A percentile compares a stretch with the other conserved stretches of the same genome.
Evolutionary conservation across 2,797 vertebrate species (phyloP).

Genomic region (Xenops minutus): DNA sequence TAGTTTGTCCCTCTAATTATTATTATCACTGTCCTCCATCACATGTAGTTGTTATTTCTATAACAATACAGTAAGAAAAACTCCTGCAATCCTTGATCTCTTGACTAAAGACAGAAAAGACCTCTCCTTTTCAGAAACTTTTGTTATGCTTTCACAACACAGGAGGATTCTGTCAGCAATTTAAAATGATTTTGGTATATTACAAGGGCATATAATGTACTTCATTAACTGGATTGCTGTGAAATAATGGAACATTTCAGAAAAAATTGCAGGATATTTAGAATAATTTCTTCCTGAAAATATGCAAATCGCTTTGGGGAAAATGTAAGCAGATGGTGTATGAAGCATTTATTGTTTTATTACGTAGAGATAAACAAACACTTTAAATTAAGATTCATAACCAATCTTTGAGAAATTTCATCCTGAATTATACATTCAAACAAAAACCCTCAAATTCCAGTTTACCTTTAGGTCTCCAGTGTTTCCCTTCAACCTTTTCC

Average conservation of each 20-base stretch:
- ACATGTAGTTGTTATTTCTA: neutral
- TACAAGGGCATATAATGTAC: constrained; percentile 33
- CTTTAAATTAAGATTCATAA: constrained; percentile 63
- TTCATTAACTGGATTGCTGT: constrained; percentile 56
- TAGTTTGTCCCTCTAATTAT: neutral
- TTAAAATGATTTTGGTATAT: constrained; percentile 43
- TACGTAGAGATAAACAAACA: constrained; percentile 67
- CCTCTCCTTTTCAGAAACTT: neutral
- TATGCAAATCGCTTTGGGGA: constrained; percentile 42
- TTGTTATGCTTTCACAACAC: constrained; percentile 20
- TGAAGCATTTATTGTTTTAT: constrained; percentile 64
- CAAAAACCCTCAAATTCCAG: neutral
- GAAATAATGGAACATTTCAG: constrained; percentile 65
- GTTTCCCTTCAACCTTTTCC: neutral
- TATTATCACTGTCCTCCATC: neutral
- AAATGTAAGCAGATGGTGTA: constrained; percentile 65
- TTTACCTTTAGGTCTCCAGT: neutral
- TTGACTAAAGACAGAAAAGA: constrained; percentile 1
- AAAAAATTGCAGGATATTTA: constrained; percentile 65
- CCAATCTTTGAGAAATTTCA: constrained; percentile 56
- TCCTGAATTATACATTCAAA: constrained; percentile 28
- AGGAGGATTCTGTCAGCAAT: constrained; percentile 9
- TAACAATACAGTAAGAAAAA: constrained; percentile 29
- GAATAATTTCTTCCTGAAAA: constrained; percentile 53
- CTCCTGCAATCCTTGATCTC: neutral